These are phyloP conservation scores for Trichonephila clavipes DNA, from an alignment of 1,140 invertebrate species.

Conservation along the genomic window DNA sequence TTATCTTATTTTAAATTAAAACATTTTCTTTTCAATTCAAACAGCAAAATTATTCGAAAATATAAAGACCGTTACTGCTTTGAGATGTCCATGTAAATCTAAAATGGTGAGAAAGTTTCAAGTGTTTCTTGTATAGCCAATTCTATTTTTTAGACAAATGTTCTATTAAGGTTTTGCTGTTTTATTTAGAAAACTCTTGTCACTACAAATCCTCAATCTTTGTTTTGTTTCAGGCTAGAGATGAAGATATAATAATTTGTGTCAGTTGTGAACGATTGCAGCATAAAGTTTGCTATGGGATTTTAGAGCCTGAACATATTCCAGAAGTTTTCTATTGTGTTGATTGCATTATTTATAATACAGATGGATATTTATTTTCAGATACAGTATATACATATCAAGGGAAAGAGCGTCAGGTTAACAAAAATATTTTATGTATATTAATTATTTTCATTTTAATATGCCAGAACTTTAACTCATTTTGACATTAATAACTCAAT, in stretches of 20 bases:
- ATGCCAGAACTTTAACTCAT: too few relatives aligned
- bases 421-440: neutral
- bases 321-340: slow-evolving; percentile 16
- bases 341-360: neutral
- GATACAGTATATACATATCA: slow-evolving; percentile 13
- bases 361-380: neutral
- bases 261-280: slow-evolving; percentile 18
- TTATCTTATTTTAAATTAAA: neutral
- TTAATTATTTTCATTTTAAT: neutral
- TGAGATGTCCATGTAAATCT: slow-evolving; percentile 14
- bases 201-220: neutral
- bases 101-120: neutral
- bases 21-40: neutral
- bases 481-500: too few relatives aligned
- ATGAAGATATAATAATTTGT: neutral
- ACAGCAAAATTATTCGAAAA: neutral
- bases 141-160: too few relatives aligned
- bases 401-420: slow-evolving; percentile 8
- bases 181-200: too few relatives aligned
- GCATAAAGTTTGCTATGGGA: slow-evolving; percentile 21
- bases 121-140: neutral
- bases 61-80: neutral
- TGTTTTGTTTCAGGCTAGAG: neutral
- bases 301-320: slow-evolving; percentile 9
- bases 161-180: too few relatives aligned